phyloP scores from a whole-genome alignment of 2,797 vertebrate genomes.

The Catostomus latipinnis region DNA sequence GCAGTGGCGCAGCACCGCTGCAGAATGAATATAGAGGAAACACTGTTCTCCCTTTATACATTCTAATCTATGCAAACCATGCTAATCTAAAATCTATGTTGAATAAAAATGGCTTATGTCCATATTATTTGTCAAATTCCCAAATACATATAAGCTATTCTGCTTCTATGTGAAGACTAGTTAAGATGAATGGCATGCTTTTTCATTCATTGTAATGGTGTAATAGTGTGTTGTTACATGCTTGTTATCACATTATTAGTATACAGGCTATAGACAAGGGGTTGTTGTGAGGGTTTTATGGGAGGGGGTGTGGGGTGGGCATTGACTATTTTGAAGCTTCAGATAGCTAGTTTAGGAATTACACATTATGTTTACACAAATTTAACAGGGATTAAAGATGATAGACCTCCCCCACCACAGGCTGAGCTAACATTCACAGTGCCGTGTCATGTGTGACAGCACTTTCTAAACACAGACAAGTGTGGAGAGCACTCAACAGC shows the following conservation, averaged over 20 bases:
- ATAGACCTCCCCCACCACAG: slow-evolving; percentile 25
- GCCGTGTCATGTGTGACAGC: slow-evolving; percentile 34
- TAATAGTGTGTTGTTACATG: background rate
- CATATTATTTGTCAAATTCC: too few relatives aligned
- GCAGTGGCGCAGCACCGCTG: too few relatives aligned
- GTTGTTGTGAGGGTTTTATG: slow-evolving; percentile 27
- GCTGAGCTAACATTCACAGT: slow-evolving; percentile 29
- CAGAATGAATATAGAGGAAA: too few relatives aligned
- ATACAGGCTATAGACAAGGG: slow-evolving; percentile 29
- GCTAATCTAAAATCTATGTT: too few relatives aligned
- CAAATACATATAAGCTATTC: slow-evolving; percentile 2
- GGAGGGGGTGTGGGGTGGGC: background rate
- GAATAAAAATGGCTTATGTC: too few relatives aligned
- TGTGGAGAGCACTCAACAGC: slow-evolving; percentile 14
- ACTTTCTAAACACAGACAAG: slow-evolving; percentile 5
- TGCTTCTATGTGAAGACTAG: background rate
- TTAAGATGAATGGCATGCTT: background rate
- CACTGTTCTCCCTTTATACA: too few relatives aligned
- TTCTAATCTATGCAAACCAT: too few relatives aligned
- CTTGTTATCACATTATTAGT: background rate
- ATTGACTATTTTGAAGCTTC: slow-evolving; percentile 28
- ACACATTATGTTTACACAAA: slow-evolving; percentile 55
- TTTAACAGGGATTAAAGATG: slow-evolving; percentile 47
- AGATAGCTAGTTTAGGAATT: slow-evolving; percentile 49
- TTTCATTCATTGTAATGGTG: background rate